Evolutionary conservation across 2,113 vertebrate genomes (phyloP).

Genomic region (Todiramphus chloris): DNA sequence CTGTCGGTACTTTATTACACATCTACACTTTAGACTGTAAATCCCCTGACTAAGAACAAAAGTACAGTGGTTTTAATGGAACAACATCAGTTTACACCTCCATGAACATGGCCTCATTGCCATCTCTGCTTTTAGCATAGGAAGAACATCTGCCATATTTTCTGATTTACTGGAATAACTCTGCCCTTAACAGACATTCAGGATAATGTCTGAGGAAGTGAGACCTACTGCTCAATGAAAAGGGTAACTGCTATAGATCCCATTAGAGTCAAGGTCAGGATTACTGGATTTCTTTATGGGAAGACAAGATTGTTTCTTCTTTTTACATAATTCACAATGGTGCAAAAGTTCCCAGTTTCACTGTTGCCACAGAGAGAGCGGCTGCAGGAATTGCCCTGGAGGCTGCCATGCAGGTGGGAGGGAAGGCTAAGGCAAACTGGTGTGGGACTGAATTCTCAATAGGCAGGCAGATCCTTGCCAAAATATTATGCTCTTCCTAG

Average conservation of each 20-base stretch:
- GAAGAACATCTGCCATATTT: not conserved
- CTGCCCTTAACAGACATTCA: not conserved
- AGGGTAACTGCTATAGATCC: not conserved
- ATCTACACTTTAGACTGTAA: not conserved
- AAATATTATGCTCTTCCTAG: not conserved
- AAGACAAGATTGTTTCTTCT: not conserved
- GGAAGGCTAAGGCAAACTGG: not conserved
- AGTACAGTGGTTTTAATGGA: not conserved
- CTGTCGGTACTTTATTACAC: not conserved
- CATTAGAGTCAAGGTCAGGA: not conserved
- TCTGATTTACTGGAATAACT: not conserved
- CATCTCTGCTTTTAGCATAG: not conserved
- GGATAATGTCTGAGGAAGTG: not conserved
- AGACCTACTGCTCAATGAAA: not conserved
- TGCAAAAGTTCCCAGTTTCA: not conserved
- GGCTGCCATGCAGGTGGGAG: not conserved
- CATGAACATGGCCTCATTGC: accelerated
- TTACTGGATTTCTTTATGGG: not conserved
- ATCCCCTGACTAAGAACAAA: accelerated
- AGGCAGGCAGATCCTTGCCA: not conserved
- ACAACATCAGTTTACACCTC: not conserved
- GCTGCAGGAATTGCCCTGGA: not conserved
- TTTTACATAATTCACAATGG: not conserved
- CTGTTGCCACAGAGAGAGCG: accelerated
- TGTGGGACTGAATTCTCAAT: not conserved